phyloP scores from a whole-genome alignment of 2,113 vertebrate species.

The Vanacampus margaritifer region DNA sequence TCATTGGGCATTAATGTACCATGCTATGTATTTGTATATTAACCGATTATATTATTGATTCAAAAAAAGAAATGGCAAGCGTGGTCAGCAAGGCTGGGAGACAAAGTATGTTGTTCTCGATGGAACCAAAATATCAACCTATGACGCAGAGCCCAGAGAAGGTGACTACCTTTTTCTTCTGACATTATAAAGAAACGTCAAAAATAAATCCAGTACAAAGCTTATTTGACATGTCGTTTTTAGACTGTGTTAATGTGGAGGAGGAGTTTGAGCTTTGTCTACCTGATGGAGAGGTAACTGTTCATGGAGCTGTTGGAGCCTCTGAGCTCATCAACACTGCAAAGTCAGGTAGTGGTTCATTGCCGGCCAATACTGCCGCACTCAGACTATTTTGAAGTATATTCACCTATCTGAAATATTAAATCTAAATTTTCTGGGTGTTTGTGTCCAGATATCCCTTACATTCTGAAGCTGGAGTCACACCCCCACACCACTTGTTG shows the following conservation, averaged over 20 bases:
- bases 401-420: not conserved
- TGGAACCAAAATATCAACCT: conserved; percentile 93
- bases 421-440: not conserved
- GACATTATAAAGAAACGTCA: not conserved
- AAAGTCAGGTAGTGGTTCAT: conserved; percentile 86
- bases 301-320: conserved; percentile 93
- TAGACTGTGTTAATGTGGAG: conserved; percentile 83
- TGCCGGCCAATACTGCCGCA: not conserved
- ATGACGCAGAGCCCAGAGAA: conserved; percentile 90
- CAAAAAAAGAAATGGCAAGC: conserved; percentile 85
- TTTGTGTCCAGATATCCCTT: conserved; percentile 85
- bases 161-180: conserved; percentile 67
- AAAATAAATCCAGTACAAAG: not conserved
- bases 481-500: conserved; percentile 97
- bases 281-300: conserved; percentile 92
- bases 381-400: conserved; percentile 10
- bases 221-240: conserved; percentile 7
- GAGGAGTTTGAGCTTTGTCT: conserved; percentile 98
- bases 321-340: conserved; percentile 97
- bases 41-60: not conserved
- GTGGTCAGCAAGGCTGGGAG: conserved; percentile 96
- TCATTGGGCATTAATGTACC: not conserved
- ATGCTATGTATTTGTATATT: not conserved
- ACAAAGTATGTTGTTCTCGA: conserved; percentile 95
- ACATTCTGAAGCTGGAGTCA: conserved; percentile 95